These are phyloP conservation scores for Acheta domesticus DNA, from an alignment of 2,888 invertebrate genomes.

Conservation along the genomic window DNA sequence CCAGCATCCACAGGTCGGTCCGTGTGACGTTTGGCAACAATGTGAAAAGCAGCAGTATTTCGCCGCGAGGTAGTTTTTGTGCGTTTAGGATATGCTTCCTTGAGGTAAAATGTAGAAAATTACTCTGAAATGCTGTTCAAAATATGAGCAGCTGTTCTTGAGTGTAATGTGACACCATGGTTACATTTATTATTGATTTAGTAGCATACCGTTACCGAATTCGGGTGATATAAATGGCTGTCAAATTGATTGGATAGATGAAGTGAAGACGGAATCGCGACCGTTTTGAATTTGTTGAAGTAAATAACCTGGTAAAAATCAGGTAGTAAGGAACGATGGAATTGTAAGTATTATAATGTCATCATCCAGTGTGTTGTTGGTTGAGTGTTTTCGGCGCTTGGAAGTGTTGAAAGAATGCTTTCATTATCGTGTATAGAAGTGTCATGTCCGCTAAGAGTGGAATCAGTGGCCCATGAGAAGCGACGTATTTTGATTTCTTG, in stretches of 20 bases:
- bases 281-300: not conserved
- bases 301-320: not conserved
- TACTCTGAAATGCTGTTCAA: not conserved
- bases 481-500: not conserved
- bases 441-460: conserved; percentile 18
- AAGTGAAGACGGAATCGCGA: not conserved
- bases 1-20: conserved; percentile 4
- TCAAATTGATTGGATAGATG: conserved; percentile 18
- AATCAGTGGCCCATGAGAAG: conserved; percentile 18
- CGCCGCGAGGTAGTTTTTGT: conserved; percentile 18
- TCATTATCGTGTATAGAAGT: conserved; percentile 18
- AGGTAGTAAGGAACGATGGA: not conserved
- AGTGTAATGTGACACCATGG: not conserved
- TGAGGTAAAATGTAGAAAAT: conserved; percentile 18
- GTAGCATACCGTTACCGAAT: conserved; percentile 11
- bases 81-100: conserved; percentile 2
- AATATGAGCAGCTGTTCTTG: not conserved
- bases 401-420: not conserved
- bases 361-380: not conserved
- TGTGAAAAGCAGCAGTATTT: conserved; percentile 6
- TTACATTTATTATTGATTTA: conserved; percentile 18
- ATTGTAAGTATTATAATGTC: conserved; percentile 11
- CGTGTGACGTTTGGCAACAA: conserved; percentile 1
- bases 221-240: conserved; percentile 18
- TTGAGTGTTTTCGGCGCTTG: not conserved